These are phyloP conservation scores for Fulica atra DNA, from an alignment of 2,113 vertebrate genomes.

Conservation along the genomic window DNA sequence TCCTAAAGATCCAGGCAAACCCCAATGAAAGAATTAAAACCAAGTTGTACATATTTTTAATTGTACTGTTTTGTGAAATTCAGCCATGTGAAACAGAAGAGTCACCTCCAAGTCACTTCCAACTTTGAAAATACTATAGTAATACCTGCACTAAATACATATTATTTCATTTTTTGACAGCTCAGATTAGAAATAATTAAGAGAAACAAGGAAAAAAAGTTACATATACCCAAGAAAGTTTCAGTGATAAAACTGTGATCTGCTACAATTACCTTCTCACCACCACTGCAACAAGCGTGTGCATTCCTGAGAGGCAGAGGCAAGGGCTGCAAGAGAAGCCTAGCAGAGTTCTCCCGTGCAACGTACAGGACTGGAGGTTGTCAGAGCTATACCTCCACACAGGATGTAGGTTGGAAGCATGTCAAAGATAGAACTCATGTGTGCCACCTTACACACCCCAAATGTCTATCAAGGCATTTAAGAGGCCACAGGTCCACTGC, in stretches of 20 bases:
- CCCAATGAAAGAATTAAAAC: background rate
- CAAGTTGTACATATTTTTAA: accelerated
- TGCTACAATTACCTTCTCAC: background rate
- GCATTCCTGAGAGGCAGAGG: background rate
- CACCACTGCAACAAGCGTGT: background rate
- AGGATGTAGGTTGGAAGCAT: conserved; percentile 8
- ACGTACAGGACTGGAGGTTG: background rate
- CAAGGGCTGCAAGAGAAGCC: background rate
- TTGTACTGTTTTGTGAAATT: background rate
- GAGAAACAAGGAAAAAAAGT: no score
- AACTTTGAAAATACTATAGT: background rate
- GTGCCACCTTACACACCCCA: background rate
- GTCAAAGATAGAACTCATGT: background rate
- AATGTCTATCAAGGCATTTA: background rate
- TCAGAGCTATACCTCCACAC: background rate
- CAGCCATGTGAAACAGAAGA: background rate
- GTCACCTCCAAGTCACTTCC: background rate
- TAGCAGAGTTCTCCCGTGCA: background rate
- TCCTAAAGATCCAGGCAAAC: background rate
- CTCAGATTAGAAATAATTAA: background rate
- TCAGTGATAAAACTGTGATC: background rate
- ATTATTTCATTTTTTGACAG: background rate
- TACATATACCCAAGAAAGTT: background rate
- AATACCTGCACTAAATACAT: background rate
- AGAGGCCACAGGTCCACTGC: background rate